Conservation (phyloP, 2,888 invertebrate species). For the Pardosa pseudoannulata region DNA sequence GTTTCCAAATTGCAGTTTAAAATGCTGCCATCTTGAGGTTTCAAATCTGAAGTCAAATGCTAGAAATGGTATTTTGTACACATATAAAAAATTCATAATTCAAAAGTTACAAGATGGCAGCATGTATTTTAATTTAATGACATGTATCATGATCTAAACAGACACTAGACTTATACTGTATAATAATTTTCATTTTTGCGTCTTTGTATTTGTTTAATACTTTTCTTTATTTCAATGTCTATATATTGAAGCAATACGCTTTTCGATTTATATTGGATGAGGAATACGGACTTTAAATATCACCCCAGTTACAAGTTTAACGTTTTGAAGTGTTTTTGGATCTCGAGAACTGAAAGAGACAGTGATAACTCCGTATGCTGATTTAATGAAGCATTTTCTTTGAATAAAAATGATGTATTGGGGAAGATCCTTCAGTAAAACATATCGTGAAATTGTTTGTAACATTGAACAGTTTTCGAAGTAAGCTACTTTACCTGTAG, state of each 20-base stretch:
- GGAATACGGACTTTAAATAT: too few species aligned
- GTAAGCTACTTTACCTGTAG: slow-evolving; percentile 7
- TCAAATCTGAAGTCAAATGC: background rate
- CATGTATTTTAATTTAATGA: too few species aligned
- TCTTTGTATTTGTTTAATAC: too few species aligned
- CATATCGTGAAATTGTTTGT: slow-evolving; percentile 3
- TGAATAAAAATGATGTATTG: background rate
- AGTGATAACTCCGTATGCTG: slow-evolving; percentile 12
- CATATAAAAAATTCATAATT: too few species aligned
- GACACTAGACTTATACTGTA: too few species aligned
- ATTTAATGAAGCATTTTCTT: slow-evolving; percentile 24
- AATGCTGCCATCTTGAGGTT: background rate
- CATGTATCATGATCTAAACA: too few species aligned
- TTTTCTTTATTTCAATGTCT: too few species aligned
- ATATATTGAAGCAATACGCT: too few species aligned
- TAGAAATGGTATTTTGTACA: background rate
- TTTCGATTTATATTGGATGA: too few species aligned
- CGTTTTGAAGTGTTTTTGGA: slow-evolving; percentile 16
- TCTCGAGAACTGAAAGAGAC: slow-evolving; percentile 21
- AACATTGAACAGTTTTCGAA: slow-evolving; percentile 21
- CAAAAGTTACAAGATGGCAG: too few species aligned
- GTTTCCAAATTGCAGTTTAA: background rate
- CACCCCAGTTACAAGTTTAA: slow-evolving; percentile 21
- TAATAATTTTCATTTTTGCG: too few species aligned
- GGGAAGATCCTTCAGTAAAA: slow-evolving; percentile 13